phyloP scores from a whole-genome alignment of 2,888 invertebrate genomes.

The Perdita meconis region DNA sequence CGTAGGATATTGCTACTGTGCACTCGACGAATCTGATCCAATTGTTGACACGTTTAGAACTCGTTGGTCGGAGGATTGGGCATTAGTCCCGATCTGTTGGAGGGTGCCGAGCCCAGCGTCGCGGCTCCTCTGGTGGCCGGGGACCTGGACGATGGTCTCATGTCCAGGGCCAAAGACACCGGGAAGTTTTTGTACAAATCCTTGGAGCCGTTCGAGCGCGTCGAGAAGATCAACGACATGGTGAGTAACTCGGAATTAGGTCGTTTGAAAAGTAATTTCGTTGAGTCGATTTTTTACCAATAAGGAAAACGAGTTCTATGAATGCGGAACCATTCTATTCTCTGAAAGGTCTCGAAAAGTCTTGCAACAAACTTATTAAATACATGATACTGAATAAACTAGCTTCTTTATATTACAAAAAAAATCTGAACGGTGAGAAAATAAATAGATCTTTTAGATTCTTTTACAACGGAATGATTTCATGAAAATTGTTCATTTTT shows the following conservation, averaged over 20 bases:
- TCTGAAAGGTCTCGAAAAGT: too few relatives aligned
- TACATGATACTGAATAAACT: too few relatives aligned
- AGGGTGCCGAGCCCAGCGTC: conserved; percentile 82
- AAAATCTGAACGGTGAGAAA: too few relatives aligned
- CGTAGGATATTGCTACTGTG: background rate
- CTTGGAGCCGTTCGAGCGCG: conserved; percentile 88
- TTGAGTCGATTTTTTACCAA: conserved; percentile 1
- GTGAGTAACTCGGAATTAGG: conserved; percentile 85
- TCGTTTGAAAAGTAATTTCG: background rate
- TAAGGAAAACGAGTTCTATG: too few relatives aligned
- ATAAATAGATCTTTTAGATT: too few relatives aligned
- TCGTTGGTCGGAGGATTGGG: conserved; percentile 83
- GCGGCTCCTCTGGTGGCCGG: conserved; percentile 81
- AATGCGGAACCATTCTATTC: too few relatives aligned
- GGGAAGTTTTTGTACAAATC: conserved; percentile 92
- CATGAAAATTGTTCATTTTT: too few relatives aligned
- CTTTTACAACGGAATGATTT: too few relatives aligned
- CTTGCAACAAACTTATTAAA: too few relatives aligned
- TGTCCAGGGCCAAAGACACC: conserved; percentile 94
- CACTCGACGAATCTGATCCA: conserved; percentile 55
- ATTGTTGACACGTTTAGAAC: conserved; percentile 78
- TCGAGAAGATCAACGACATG: conserved; percentile 93
- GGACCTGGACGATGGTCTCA: conserved; percentile 91
- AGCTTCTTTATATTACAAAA: too few relatives aligned
- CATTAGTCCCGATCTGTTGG: conserved; percentile 82